These are phyloP conservation scores for Coelopa pilipes DNA, from an alignment of 2,888 invertebrate species.

Conservation along the genomic window DNA sequence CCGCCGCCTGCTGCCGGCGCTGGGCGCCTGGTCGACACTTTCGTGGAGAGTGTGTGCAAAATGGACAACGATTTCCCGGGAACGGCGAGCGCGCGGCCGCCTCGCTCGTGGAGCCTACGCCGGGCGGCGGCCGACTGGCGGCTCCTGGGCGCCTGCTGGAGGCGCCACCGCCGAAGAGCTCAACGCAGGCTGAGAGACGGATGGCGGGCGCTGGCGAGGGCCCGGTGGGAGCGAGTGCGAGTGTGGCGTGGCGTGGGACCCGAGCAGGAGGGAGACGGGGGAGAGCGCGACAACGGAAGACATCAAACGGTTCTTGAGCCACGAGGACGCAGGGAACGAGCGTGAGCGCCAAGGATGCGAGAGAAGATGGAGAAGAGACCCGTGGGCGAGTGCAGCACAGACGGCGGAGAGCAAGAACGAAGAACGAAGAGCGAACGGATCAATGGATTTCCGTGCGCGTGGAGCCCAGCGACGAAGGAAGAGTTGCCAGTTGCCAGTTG, in stretches of 20 bases:
- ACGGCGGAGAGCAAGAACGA: not conserved
- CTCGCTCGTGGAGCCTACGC: not conserved
- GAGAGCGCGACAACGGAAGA: too few relatives aligned
- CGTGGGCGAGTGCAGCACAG: not conserved
- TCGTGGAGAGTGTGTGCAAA: constrained; percentile 61
- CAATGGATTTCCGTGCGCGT: constrained; percentile 36
- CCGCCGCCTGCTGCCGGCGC: constrained; percentile 33
- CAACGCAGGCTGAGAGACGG: not conserved
- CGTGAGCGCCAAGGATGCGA: not conserved
- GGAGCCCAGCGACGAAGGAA: not conserved
- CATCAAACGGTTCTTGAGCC: too few relatives aligned
- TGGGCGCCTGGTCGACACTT: constrained; percentile 54
- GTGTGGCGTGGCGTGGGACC: too few relatives aligned
- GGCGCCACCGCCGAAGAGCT: constrained; percentile 53
- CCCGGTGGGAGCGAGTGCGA: not conserved
- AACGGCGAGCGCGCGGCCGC: constrained; percentile 5
- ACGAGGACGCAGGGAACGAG: not conserved
- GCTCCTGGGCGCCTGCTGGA: constrained; percentile 54
- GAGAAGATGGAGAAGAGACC: not conserved
- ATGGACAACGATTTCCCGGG: constrained; percentile 21
- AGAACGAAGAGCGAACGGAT: constrained; percentile 34
- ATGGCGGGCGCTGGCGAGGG: not conserved
- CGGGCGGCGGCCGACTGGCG: not conserved
- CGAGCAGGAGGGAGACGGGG: too few relatives aligned
- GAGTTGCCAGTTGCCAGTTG: too few relatives aligned